Conservation (phyloP, 2,888 invertebrate species). For the Pomacea canaliculata region DNA sequence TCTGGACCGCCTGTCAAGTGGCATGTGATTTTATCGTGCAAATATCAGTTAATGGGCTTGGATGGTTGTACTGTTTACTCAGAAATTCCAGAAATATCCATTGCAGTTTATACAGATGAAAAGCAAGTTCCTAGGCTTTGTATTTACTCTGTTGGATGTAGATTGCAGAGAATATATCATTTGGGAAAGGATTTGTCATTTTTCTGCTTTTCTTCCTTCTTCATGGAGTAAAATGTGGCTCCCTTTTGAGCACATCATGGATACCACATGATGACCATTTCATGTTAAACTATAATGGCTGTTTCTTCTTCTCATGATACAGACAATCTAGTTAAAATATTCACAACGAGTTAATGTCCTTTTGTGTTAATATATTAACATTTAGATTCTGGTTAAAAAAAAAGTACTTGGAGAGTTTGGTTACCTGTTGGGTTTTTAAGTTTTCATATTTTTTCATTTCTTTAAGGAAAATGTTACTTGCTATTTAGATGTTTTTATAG, state of each 20-base stretch:
- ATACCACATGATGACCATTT: slow-evolving; percentile 15
- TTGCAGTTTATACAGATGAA: background rate
- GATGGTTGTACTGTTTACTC: slow-evolving; percentile 1
- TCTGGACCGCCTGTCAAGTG: slow-evolving; percentile 10
- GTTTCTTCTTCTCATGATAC: slow-evolving; percentile 24
- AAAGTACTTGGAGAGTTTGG: slow-evolving; percentile 14
- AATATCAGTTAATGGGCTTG: slow-evolving; percentile 5
- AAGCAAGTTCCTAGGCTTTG: background rate
- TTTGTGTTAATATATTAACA: slow-evolving; percentile 51
- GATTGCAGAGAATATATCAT: slow-evolving; percentile 51
- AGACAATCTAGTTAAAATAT: slow-evolving; percentile 61
- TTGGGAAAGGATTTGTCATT: slow-evolving; percentile 42
- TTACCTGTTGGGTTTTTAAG: background rate
- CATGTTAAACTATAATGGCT: slow-evolving; percentile 15
- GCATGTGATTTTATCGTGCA: slow-evolving; percentile 5
- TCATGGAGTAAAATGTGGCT: slow-evolving; percentile 47
- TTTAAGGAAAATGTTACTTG: slow-evolving; percentile 7
- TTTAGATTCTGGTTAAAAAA: slow-evolving; percentile 47
- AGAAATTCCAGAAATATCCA: slow-evolving; percentile 26
- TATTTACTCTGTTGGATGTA: slow-evolving; percentile 25
- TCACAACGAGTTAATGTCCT: slow-evolving; percentile 46
- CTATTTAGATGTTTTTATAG: slow-evolving; percentile 31
- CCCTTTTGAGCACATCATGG: slow-evolving; percentile 65
- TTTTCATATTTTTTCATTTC: background rate
- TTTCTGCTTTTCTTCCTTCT: slow-evolving; percentile 15